These are phyloP conservation scores for Nannoperca obscura DNA, from an alignment of 2,797 vertebrate genomes.

Conservation along the genomic window DNA sequence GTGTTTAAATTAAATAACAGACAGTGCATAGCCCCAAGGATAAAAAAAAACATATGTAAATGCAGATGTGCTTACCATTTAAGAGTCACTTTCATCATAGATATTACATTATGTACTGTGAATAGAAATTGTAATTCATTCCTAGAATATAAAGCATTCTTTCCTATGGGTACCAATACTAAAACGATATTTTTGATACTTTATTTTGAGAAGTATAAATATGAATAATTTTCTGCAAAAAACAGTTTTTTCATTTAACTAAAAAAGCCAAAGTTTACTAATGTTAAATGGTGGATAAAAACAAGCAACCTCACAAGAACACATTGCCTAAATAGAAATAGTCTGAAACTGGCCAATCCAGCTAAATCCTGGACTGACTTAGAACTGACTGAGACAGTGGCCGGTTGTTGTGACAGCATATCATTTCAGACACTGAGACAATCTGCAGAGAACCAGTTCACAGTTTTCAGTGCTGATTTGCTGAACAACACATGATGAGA, in stretches of 20 bases:
- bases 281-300: neutral
- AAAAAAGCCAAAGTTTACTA: neutral
- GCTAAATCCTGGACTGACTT: too few species aligned
- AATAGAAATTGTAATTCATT: neutral
- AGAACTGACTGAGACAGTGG: neutral
- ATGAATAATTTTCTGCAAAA: neutral
- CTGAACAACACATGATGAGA: constrained; percentile 46
- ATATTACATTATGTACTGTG: neutral
- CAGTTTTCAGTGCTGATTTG: constrained; percentile 47
- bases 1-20: neutral
- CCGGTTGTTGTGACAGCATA: constrained; percentile 10
- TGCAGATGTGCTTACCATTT: neutral
- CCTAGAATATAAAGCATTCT: neutral
- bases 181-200: neutral
- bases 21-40: neutral
- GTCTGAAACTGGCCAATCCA: neutral
- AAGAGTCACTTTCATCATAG: neutral
- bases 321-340: neutral
- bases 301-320: neutral
- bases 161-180: neutral
- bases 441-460: constrained; percentile 32
- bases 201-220: neutral
- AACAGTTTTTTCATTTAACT: neutral
- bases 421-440: constrained; percentile 18
- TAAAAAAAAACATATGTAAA: neutral